These are phyloP conservation scores for Lanius ludovicianus DNA, from an alignment of 2,113 vertebrate species.

Conservation along the genomic window DNA sequence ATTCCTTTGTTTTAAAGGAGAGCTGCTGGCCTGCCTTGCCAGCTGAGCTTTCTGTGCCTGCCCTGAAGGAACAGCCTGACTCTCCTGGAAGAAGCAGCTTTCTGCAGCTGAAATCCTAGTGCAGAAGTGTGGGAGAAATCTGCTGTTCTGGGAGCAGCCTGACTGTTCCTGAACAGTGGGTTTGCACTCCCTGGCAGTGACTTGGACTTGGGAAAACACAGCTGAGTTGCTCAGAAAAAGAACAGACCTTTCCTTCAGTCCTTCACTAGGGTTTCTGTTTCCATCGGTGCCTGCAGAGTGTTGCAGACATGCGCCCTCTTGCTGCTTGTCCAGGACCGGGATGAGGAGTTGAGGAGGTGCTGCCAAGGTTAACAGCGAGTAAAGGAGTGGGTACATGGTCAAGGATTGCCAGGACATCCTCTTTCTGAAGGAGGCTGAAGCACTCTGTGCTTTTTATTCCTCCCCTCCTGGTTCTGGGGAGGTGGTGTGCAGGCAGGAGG, in stretches of 20 bases:
- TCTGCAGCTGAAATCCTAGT: not conserved
- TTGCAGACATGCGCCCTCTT: not conserved
- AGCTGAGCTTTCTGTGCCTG: not conserved
- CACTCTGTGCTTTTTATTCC: not conserved
- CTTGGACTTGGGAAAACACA: not conserved
- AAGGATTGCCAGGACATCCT: not conserved
- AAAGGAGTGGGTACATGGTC: not conserved
- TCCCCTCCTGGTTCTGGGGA: not conserved
- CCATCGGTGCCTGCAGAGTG: not conserved
- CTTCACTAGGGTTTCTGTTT: not conserved
- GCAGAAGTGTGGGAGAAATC: not conserved
- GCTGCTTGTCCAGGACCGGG: not conserved
- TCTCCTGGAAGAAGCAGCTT: not conserved
- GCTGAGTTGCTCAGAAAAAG: not conserved
- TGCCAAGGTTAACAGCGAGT: not conserved
- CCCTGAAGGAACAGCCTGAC: not conserved
- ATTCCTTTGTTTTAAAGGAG: not conserved
- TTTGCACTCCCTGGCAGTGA: not conserved
- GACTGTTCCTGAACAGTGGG: not conserved
- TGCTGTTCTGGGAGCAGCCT: not conserved
- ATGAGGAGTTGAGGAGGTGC: not conserved
- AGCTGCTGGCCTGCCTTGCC: not conserved
- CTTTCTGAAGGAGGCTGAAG: not conserved
- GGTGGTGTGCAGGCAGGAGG: not conserved
- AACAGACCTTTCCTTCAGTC: not conserved